Evolutionary conservation across 2,113 vertebrate species (phyloP), one percentile per base, ranked within the genome.

Genomic region (Datnioides undecimradiatus): DNA sequence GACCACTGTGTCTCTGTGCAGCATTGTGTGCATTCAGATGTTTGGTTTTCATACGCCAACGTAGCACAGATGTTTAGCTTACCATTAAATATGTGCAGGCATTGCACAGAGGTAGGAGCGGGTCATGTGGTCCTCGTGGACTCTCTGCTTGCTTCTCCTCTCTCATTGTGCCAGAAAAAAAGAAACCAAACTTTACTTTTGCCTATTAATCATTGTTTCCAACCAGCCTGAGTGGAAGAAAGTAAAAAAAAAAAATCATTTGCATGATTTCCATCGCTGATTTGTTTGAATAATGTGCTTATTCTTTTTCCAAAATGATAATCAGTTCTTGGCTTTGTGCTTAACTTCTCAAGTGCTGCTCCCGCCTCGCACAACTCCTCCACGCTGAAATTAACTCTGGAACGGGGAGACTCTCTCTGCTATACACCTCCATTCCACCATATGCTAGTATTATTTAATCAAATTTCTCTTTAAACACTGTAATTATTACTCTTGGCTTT

Each of bases 201-300:
- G 58, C 85, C 64, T 90, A 81, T 81, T 85, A 79, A 85, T 90
- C 85, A 84, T 77, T 58, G 65, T 76, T 84, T 88, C 76, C 75
- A 85, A 59, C 31, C 31, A 90, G 68, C 76, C 48, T 62, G 58
- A 68, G 52, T 73, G 62, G 38, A 48, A 58, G 80, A 69, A 79
- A 36, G n/a, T n/a, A 9, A n/a, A 3, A 29, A 11, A 9, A 43
- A 52, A n/a, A 29, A 54, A n/a, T 1, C 67, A 90, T 87, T 90
- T 90, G 84, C 89, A 92, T 90, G 77, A 89, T 90, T 91, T 85
- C 63, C 57, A 73, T 65, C 5, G 43, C 74, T 82, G 74, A 81
- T 91, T 88, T 89, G 71, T 86, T 88, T 87, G 80, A 89, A 82
- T 90, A 89, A 87, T 90, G 69, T 83, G 52, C 66, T 91, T 78